Evolutionary conservation across 2,797 vertebrate genomes (phyloP), one percentile per base, ranked within the genome.

Genomic region (Pyrocephalus nanus): DNA sequence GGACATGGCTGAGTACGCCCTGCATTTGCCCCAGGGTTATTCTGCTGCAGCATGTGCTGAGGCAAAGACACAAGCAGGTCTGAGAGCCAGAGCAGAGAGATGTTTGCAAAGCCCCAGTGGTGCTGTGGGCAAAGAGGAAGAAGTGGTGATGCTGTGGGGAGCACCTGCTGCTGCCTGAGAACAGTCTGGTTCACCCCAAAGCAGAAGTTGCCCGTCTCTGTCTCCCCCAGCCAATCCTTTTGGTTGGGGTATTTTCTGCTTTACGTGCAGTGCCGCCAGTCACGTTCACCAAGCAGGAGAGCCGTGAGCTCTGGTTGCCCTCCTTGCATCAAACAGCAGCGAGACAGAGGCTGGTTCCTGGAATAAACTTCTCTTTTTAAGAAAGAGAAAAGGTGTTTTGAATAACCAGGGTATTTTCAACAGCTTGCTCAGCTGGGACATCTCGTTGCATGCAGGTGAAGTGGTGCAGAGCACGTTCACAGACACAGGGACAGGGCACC

Each of bases 401-500:
- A 91, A 75, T 48, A 79, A 69, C 12, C 8, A 4, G 21, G 0
- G 2, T n/a, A 42, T 32, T 89, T 85, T n/a, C 27, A 53, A 27
- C 18, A 38, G 22, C 36, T 43, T 43, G 47, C 47, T 40, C 54
- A 20, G 10, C 34, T 19, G 43, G 48, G 20, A 4, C 51, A 36
- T 18, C 23, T 32, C 8, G 0, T 12, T 0, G 4, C n/a, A 12
- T 0, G 2, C 60, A 43, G 29, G 40, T 30, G 48, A 79, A 51
- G 74, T 0, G 0, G 48, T 1, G 1, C 53, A 20, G 43, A 51
- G 18, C 2, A 0, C 0, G 7, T 43, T 61, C 3, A 3, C 45
- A 55, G n/a, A 12, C 47, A 21, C 0, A 0, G 43, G 50, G 32
- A 58, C 19, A n/a, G 34, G 15, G 43, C 60, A n/a, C 27, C 42